Base-by-base conservation (phyloP, 92 coral and sea anemone species). In the Micromussa lordhowensis region DNA sequence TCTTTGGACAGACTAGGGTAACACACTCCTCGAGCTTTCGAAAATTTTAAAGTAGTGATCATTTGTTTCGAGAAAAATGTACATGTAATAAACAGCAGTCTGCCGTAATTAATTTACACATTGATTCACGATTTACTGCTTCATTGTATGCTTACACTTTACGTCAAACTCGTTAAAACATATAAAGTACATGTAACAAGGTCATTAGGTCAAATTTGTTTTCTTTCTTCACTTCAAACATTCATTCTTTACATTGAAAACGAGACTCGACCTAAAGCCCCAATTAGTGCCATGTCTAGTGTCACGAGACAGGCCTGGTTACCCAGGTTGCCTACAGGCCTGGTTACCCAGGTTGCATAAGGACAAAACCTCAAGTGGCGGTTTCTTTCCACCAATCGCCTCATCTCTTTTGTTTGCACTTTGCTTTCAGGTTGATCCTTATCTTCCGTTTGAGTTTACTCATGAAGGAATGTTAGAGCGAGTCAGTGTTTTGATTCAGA, bases 381-480 rank as follows among this genome's bases (percentile, higher is more conserved):
- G 18, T 22, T 61, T 61, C 68, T 61, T 22, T 61, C 68, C 29
- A 24, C 14, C 2, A 24, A 13, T 24, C 68, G 11, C 3, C 13
- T 28, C 26, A 66, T 2, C 71, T 10, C 32, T 24, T 10, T 68
- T 21, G 19, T 36, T 24, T 9, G 59, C 72, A 21, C 29, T 80
- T 80, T 35, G 29, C 44, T 78, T 35, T 53, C 17, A 93, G 95
- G 94, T 93, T 29, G 69, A 80, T n/a, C 98, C 98, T 2, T 94
- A 94, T 75, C 87, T 97, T 2, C 99, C 99, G 0, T 86, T 92
- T 32, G 99, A 97, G 88, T 97, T 88, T 75, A 96, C 98, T 11
- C 98, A 94, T 82, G 93, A 97, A 89, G 99, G 99, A 88, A 97
- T 97, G 99, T 54, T 97, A 73, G 98, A 97, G 92, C 87, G 99